These are phyloP conservation scores for Drosophila peninsularis DNA, from an alignment of 2,888 invertebrate species.

Conservation along the genomic window DNA sequence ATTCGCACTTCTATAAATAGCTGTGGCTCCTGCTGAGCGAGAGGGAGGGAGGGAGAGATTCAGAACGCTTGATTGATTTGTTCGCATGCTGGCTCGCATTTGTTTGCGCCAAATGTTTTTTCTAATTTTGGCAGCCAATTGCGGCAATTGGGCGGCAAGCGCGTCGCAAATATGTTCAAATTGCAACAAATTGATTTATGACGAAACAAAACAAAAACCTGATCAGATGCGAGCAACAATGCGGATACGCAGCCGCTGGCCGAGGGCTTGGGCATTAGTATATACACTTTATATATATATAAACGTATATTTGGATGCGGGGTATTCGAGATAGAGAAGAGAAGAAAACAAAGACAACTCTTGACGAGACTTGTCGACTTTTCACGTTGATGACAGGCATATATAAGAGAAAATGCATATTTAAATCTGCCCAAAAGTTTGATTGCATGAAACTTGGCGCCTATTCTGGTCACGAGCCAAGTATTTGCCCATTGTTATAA, in stretches of 20 bases:
- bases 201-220: constrained; percentile 26
- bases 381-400: constrained; percentile 32
- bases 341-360: constrained; percentile 1
- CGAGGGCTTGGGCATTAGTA: constrained; percentile 14
- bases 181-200: constrained; percentile 78
- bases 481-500: constrained; percentile 61
- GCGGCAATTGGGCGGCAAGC: constrained; percentile 65
- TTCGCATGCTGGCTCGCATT: constrained; percentile 29
- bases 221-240: constrained; percentile 42
- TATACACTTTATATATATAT: not conserved
- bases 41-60: not conserved
- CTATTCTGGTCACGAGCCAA: constrained; percentile 64
- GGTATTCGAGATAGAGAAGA: constrained; percentile 16
- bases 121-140: constrained; percentile 58
- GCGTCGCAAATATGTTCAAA: constrained; percentile 48
- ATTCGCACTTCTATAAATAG: constrained; percentile 12
- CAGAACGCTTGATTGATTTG: constrained; percentile 64
- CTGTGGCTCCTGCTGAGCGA: constrained; percentile 9
- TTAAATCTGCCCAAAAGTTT: constrained; percentile 50
- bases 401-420: constrained; percentile 31
- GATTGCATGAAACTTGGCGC: constrained; percentile 48
- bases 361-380: constrained; percentile 8
- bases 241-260: constrained; percentile 56
- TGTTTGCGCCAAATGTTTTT: constrained; percentile 50
- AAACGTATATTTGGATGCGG: constrained; percentile 1